A percentile compares a stretch with the other conserved stretches of the same genome.
These are phyloP conservation scores for Periplaneta americana DNA, from an alignment of 1,140 invertebrate genomes.

Conservation along the genomic window DNA sequence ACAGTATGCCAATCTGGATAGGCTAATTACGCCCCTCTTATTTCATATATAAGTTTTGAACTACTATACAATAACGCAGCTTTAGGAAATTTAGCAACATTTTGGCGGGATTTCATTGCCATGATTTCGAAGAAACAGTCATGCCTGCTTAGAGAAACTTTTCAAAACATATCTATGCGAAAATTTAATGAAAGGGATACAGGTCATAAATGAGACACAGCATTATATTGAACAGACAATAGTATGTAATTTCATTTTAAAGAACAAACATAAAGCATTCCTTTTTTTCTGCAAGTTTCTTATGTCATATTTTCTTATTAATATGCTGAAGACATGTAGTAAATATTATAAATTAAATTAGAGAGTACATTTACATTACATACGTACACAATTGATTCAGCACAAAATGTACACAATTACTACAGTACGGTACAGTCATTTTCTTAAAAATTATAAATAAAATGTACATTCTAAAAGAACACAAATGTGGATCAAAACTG, in stretches of 20 bases:
- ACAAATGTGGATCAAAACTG: conserved; percentile 1
- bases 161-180: no score
- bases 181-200: no score
- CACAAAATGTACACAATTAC: conserved; percentile 1
- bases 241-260: conserved; percentile 7
- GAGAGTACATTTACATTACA: conserved; percentile 4
- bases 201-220: not conserved
- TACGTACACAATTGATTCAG: not conserved
- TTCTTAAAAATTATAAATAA: conserved; percentile 6
- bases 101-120: no score
- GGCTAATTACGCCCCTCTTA: no score
- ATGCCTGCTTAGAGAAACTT: no score
- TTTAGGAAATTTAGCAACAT: no score
- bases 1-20: no score
- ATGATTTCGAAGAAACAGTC: no score
- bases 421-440: not conserved
- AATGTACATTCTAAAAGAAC: conserved; percentile 2
- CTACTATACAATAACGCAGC: no score
- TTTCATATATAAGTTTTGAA: no score
- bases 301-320: not conserved
- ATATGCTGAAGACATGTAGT: conserved; percentile 7
- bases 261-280: conserved; percentile 10
- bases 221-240: not conserved
- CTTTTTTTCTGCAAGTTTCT: not conserved
- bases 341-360: conserved; percentile 10